Conservation (phyloP, 2,888 invertebrate genomes). For the Chymomyza fuscimana region DNA sequence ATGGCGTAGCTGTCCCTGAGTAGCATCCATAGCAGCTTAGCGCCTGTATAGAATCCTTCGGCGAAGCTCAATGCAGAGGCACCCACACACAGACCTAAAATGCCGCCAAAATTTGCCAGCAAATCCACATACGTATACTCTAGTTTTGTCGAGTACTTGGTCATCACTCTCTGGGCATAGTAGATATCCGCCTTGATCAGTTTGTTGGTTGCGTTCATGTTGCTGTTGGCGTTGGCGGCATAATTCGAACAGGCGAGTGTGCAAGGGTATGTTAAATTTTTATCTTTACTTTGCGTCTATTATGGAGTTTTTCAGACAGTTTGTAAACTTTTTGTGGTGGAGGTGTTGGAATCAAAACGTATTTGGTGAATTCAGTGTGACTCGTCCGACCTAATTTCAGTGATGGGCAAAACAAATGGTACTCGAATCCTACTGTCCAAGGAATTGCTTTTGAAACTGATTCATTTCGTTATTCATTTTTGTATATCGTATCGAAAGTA, state of each 20-base stretch:
- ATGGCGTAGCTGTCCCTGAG: slow-evolving; percentile 23
- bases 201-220: slow-evolving; percentile 30
- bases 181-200: slow-evolving; percentile 73
- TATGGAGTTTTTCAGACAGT: not conserved
- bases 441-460: too few species aligned
- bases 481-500: too few species aligned
- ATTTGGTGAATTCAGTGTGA: not conserved
- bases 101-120: slow-evolving; percentile 79
- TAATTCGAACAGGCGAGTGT: not conserved
- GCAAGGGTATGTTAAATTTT: not conserved
- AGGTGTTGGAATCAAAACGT: not conserved
- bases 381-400: too few species aligned
- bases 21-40: slow-evolving; percentile 39
- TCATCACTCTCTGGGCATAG: slow-evolving; percentile 76
- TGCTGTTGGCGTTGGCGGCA: slow-evolving; percentile 10
- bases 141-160: slow-evolving; percentile 77
- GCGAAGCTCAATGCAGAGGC: slow-evolving; percentile 79
- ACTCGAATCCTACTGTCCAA: too few species aligned
- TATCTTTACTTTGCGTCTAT: not conserved
- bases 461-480: too few species aligned
- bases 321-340: not conserved
- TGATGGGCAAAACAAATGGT: too few species aligned
- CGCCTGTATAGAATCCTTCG: slow-evolving; percentile 73
- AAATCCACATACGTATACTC: slow-evolving; percentile 77
- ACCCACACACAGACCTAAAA: slow-evolving; percentile 79